Evolutionary conservation across 1,140 invertebrate genomes (phyloP).

Genomic region (Bilobella aurantiaca): DNA sequence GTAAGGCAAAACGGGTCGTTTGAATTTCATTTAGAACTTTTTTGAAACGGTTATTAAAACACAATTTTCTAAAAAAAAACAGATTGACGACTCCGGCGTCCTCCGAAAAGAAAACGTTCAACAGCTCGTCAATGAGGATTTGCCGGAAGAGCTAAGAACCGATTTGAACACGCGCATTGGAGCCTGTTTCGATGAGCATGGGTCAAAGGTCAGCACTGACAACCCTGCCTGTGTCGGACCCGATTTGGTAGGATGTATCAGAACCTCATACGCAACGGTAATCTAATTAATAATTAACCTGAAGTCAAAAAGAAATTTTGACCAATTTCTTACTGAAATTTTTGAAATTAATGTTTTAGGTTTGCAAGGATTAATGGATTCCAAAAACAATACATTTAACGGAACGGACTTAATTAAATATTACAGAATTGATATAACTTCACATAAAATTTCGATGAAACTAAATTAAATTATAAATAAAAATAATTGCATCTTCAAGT

Average conservation of each 20-base stretch:
- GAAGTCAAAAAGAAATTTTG: no score
- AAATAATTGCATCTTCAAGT: no score
- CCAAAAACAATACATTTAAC: no score
- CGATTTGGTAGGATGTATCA: not conserved
- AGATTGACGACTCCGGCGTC: conserved; percentile 12
- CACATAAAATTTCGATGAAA: no score
- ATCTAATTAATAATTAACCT: not conserved
- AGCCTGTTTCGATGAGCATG: conserved; percentile 23
- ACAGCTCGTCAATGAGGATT: conserved; percentile 4
- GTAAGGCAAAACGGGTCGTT: no score
- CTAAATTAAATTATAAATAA: no score
- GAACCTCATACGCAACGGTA: not conserved
- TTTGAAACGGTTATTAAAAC: not conserved
- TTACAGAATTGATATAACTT: no score
- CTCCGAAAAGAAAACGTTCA: conserved; percentile 19
- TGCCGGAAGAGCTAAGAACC: conserved; percentile 12
- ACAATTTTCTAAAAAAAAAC: not conserved
- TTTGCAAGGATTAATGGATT: no score
- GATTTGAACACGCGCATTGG: not conserved
- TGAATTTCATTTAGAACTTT: not conserved
- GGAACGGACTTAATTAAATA: no score
- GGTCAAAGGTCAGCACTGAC: not conserved
- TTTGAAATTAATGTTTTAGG: no score
- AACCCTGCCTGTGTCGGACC: not conserved
- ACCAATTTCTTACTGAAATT: no score